Percentiles rank a stretch among this genome's conserved stretches.
phyloP scores from a whole-genome alignment of 2,888 invertebrate species.

The Julus scanicus region DNA sequence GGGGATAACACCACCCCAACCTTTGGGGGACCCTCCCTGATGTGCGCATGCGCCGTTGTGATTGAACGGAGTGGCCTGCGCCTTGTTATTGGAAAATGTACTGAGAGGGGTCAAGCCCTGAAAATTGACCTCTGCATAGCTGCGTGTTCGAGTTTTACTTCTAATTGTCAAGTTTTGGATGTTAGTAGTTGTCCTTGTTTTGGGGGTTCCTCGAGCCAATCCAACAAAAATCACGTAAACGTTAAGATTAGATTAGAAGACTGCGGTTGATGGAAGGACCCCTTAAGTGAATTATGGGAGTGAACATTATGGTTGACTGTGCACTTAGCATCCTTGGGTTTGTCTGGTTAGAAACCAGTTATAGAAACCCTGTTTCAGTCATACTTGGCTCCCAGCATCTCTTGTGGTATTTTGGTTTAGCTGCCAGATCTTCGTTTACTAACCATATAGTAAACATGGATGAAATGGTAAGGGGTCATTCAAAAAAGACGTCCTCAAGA shows the following conservation, averaged over 20 bases:
- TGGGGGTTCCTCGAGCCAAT: no score
- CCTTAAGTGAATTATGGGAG: background rate
- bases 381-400: no score
- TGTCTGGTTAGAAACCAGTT: no score
- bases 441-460: no score
- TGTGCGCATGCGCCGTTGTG: background rate
- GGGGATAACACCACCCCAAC: no score
- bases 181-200: no score
- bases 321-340: background rate
- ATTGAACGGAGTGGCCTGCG: background rate
- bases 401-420: no score
- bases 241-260: background rate
- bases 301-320: background rate
- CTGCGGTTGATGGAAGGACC: background rate
- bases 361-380: no score
- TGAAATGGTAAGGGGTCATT: no score
- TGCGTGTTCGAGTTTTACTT: background rate
- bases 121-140: constrained; percentile 17
- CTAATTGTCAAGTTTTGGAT: background rate
- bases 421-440: no score
- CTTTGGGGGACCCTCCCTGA: background rate
- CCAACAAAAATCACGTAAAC: background rate
- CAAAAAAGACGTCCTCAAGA: no score
- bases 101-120: constrained; percentile 25
- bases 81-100: background rate